Evolutionary conservation across 2,113 vertebrate species (phyloP).

Genomic region (Bagarius yarrelli): DNA sequence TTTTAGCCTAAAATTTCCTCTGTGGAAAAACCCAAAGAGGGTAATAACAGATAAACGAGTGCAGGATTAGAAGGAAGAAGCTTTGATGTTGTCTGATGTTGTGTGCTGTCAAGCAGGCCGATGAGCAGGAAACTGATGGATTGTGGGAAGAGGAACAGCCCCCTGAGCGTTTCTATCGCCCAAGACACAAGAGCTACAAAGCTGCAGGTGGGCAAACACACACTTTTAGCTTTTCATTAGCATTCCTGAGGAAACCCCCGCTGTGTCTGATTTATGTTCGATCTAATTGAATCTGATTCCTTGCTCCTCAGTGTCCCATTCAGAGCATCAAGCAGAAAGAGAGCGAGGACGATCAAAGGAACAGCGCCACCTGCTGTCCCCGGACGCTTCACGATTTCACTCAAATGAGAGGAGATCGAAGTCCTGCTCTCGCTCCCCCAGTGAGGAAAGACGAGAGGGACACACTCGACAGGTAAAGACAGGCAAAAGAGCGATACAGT

Average conservation of each 20-base stretch:
- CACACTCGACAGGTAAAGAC: slow-evolving; percentile 78
- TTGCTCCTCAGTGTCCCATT: slow-evolving; percentile 79
- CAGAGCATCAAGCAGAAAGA: slow-evolving; percentile 81
- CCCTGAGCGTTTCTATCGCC: slow-evolving; percentile 83
- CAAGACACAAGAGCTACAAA: slow-evolving; percentile 92
- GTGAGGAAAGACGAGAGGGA: slow-evolving; percentile 76
- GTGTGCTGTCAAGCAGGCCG: slow-evolving; percentile 31
- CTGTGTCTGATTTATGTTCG: not conserved
- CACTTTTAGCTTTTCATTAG: not conserved
- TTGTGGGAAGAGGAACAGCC: slow-evolving; percentile 91
- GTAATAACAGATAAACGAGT: not conserved
- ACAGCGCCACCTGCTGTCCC: slow-evolving; percentile 89
- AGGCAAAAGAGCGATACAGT: not conserved
- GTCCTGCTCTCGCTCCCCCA: slow-evolving; percentile 82
- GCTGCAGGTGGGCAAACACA: slow-evolving; percentile 75
- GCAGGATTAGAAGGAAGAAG: not conserved
- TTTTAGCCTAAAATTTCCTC: not conserved
- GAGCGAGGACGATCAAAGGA: slow-evolving; percentile 92
- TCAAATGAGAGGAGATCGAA: slow-evolving; percentile 86
- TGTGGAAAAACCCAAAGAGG: not conserved
- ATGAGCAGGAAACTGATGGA: slow-evolving; percentile 81
- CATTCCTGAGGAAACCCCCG: not conserved
- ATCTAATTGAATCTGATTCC: not conserved
- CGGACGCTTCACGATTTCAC: slow-evolving; percentile 86
- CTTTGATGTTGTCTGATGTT: not conserved